Percentiles rank a stretch among this genome's conserved stretches.
phyloP scores from a whole-genome alignment of 2,113 vertebrate genomes.

The Blennius ocellaris region DNA sequence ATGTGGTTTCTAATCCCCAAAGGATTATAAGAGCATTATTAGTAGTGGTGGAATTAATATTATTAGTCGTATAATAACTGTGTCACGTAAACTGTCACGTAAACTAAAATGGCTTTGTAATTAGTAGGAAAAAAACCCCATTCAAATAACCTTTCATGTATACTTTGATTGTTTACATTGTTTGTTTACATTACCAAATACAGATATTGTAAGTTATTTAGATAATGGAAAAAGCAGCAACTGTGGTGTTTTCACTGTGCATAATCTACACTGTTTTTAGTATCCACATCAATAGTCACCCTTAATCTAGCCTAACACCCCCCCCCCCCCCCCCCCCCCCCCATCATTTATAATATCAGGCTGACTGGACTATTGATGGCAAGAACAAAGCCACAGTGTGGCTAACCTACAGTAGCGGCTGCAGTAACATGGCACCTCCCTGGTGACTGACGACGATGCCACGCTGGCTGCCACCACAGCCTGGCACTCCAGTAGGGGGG shows the following conservation, averaged over 20 bases:
- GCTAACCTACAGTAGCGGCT: constrained; percentile 67
- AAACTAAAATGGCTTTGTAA: no score
- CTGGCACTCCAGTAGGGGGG: constrained; percentile 51
- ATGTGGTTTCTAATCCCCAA: no score
- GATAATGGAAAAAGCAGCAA: neutral
- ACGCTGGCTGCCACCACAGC: constrained; percentile 73
- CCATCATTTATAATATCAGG: constrained; percentile 75
- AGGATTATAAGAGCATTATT: no score
- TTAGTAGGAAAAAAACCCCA: no score
- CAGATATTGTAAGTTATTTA: neutral
- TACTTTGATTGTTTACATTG: no score
- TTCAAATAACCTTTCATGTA: no score
- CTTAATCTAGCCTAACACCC: constrained; percentile 53
- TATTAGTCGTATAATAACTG: no score
- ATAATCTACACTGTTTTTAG: constrained; percentile 33
- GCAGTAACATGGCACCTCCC: constrained; percentile 73
- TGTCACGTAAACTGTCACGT: no score
- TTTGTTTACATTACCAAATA: no score
- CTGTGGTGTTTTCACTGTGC: constrained; percentile 33
- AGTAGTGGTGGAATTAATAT: no score
- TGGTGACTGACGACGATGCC: constrained; percentile 70
- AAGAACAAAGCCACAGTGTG: constrained; percentile 79
- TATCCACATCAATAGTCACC: constrained; percentile 16
- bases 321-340: constrained; percentile 47
- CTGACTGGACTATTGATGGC: constrained; percentile 76